phyloP scores from a whole-genome alignment of 1,140 invertebrate genomes.

The Drosophila insularis region DNA sequence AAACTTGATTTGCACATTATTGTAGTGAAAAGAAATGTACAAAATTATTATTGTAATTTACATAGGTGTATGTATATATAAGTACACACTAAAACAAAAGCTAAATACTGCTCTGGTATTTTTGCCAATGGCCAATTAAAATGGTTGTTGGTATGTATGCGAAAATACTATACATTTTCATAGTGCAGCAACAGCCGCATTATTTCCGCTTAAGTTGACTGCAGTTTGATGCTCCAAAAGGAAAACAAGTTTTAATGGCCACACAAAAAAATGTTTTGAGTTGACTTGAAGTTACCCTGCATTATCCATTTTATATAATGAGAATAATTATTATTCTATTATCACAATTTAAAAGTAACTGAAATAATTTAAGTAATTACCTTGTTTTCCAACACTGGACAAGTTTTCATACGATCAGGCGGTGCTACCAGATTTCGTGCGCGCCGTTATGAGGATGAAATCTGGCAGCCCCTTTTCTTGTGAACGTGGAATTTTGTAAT shows the following conservation, averaged over 20 bases:
- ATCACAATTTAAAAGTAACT: too few relatives aligned
- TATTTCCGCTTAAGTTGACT: conserved; percentile 65
- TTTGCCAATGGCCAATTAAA: conserved; percentile 66
- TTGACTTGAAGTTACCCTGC: neutral
- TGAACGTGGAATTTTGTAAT: too few relatives aligned
- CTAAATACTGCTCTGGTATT: conserved; percentile 21
- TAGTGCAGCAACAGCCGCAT: conserved; percentile 28
- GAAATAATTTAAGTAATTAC: too few relatives aligned
- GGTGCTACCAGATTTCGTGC: neutral
- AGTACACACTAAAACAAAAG: conserved; percentile 43
- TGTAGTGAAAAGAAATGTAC: conserved; percentile 43
- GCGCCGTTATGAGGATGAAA: too few relatives aligned
- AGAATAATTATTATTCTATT: too few relatives aligned
- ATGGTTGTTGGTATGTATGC: conserved; percentile 19
- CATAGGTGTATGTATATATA: conserved; percentile 24
- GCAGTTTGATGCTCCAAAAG: conserved; percentile 27
- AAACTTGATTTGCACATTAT: conserved; percentile 34
- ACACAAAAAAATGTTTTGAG: conserved; percentile 16
- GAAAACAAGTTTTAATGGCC: conserved; percentile 38
- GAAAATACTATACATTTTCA: conserved; percentile 38
- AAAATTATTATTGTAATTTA: conserved; percentile 36
- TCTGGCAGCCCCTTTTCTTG: neutral
- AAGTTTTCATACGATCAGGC: too few relatives aligned
- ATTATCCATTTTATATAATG: too few relatives aligned
- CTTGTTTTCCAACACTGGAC: too few relatives aligned